Evolutionary conservation across 2,797 vertebrate genomes (phyloP), one percentile per base, ranked within the genome.

Genomic region (Myotis findleyi): DNA sequence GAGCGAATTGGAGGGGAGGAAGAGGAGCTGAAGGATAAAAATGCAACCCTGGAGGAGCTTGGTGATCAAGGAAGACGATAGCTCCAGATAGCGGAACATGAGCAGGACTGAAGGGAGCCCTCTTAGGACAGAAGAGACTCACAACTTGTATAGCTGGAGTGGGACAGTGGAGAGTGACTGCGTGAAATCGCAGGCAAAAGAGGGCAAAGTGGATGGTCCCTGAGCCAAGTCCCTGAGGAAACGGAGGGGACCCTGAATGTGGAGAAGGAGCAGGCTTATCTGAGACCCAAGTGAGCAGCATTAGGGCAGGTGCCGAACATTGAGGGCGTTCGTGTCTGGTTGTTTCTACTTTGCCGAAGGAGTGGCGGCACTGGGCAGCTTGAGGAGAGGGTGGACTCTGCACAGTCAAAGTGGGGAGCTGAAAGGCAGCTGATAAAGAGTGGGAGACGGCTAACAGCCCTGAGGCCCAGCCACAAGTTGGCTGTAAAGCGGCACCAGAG

Each of bases 381-480:
- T 17, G n/a, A 73, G 82, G 51, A 59, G 10, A 27, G 18, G 21
- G 12, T 10, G 27, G 44, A 59, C 57, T 12, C 14, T 5, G 14
- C 8, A 11, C 27, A 14, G 53, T 38, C n/a, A 7, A 30, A 36
- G 55, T 36, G 21, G 47, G 53, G 21, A 36, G 44, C 1, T 0
- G 33, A n/a, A 41, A 59, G 72, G 73, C 30, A 6, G 53, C 71
- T 11, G 44, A 18, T 1, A 9, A 18, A 23, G 36, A 64, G 6
- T 0, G 0, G 36, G 55, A 33, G 33, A 13, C 10, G 4, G 0
- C 3, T 14, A 23, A 30, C 1, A 38, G 55, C 20, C 7, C 36
- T 0, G 5, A 18, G n/a, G n/a, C 3, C 21, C 55, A 30, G 64
- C n/a, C 27, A 2, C 17, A 20, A 49, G 72, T 2, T 27, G 47